Percentiles rank a stretch among this genome's conserved stretches.
phyloP scores from a whole-genome alignment of 2,888 invertebrate species.

The Scaptomyza cyrtandrae region DNA sequence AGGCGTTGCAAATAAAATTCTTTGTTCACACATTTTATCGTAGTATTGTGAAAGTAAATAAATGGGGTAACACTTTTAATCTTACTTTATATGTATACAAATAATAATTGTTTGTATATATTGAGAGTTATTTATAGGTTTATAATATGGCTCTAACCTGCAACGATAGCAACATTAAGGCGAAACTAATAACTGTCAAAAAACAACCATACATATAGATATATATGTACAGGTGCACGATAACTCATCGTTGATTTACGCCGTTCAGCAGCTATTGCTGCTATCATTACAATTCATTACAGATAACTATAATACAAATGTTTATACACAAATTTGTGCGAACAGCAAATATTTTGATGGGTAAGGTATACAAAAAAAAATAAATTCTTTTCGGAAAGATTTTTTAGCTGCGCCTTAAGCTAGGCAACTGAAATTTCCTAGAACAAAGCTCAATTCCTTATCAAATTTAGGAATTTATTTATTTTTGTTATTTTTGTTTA shows the following conservation, averaged over 20 bases:
- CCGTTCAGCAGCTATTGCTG: constrained; percentile 9
- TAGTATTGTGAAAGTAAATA: constrained; percentile 1
- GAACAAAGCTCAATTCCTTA: not conserved
- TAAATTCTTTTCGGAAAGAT: not conserved
- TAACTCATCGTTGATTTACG: constrained; percentile 8
- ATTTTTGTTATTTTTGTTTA: too few species aligned
- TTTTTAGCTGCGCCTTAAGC: constrained; percentile 33
- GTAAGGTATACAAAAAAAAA: too few species aligned
- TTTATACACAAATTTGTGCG: not conserved
- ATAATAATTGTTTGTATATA: not conserved
- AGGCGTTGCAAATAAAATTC: constrained; percentile 29
- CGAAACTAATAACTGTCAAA: not conserved
- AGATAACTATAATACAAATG: not conserved
- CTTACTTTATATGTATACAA: constrained; percentile 2
- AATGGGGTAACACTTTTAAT: not conserved
- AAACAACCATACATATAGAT: not conserved
- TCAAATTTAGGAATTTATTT: not conserved
- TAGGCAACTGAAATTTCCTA: constrained; percentile 37
- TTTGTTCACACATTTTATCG: constrained; percentile 27
- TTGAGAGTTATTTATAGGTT: not conserved
- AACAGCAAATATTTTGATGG: not conserved
- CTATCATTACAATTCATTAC: constrained; percentile 7
- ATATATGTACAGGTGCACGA: not conserved
- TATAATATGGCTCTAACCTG: not conserved
- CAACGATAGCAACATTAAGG: not conserved